phyloP scores from a whole-genome alignment of 2,113 vertebrate genomes.

The Physeter macrocephalus region DNA sequence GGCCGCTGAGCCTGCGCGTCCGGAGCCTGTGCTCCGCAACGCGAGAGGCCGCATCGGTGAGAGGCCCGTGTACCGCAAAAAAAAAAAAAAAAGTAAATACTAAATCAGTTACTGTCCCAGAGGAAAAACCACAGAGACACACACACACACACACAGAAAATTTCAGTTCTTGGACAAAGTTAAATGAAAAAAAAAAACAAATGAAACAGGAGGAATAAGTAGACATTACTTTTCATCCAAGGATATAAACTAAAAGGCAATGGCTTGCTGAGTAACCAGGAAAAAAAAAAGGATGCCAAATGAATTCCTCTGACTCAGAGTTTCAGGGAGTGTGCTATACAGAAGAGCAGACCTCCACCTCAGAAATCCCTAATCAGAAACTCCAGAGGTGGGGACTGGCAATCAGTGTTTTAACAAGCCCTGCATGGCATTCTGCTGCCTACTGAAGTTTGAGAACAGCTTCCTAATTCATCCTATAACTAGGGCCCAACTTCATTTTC shows the following conservation, averaged over 20 bases:
- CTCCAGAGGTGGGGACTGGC: neutral
- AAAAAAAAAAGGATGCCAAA: neutral
- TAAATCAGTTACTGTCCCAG: neutral
- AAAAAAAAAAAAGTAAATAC: neutral
- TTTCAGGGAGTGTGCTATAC: neutral
- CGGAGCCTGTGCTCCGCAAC: too few species aligned
- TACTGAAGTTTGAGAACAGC: neutral
- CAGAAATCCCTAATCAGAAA: neutral
- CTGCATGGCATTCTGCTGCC: neutral
- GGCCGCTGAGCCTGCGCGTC: too few species aligned
- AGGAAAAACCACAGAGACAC: neutral
- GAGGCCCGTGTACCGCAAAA: too few species aligned
- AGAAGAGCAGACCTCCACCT: neutral
- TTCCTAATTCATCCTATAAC: neutral
- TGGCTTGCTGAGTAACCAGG: neutral
- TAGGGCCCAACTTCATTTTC: neutral
- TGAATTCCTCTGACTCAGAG: neutral
- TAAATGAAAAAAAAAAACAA: slow-evolving; percentile 4
- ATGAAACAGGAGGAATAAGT: neutral
- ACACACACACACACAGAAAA: neutral
- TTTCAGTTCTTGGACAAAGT: neutral
- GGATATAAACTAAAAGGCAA: neutral
- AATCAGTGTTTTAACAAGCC: neutral
- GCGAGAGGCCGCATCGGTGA: too few species aligned
- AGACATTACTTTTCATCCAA: neutral